A percentile compares a stretch with the other conserved stretches of the same genome.
Conservation (phyloP, 1,140 invertebrate species). For the Heliconius hermathena region DNA sequence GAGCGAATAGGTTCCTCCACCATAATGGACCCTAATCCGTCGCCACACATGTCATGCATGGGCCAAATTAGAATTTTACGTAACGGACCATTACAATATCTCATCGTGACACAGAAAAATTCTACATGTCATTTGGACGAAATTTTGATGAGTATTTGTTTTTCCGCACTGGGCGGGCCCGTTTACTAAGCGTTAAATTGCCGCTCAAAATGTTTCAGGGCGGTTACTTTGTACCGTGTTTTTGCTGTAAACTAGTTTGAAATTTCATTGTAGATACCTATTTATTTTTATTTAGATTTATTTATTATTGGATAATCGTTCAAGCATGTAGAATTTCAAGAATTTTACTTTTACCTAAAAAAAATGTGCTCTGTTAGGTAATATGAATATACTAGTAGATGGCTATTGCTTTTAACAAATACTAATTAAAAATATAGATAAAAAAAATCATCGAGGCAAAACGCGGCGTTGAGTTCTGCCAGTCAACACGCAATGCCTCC, state of each 20-base stretch:
- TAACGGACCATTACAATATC: slow-evolving; percentile 79
- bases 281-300: slow-evolving; percentile 8
- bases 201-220: slow-evolving; percentile 37
- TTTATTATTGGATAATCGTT: neutral
- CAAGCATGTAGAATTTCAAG: neutral
- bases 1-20: slow-evolving; percentile 67
- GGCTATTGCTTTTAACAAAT: too few relatives aligned
- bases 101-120: slow-evolving; percentile 81
- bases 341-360: neutral
- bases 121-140: slow-evolving; percentile 77
- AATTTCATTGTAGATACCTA: neutral
- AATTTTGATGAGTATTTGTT: slow-evolving; percentile 76
- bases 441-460: too few relatives aligned
- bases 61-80: slow-evolving; percentile 72
- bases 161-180: slow-evolving; percentile 68
- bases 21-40: slow-evolving; percentile 70
- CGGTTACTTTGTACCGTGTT: slow-evolving; percentile 31
- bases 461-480: too few relatives aligned
- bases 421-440: too few relatives aligned
- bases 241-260: slow-evolving; percentile 21
- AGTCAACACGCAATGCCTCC: too few relatives aligned
- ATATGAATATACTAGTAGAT: too few relatives aligned
- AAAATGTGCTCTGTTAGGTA: too few relatives aligned
- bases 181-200: slow-evolving; percentile 59
- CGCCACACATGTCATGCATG: slow-evolving; percentile 74